These are phyloP conservation scores for Cisticola juncidis DNA, from an alignment of 2,113 vertebrate genomes.

Conservation along the genomic window DNA sequence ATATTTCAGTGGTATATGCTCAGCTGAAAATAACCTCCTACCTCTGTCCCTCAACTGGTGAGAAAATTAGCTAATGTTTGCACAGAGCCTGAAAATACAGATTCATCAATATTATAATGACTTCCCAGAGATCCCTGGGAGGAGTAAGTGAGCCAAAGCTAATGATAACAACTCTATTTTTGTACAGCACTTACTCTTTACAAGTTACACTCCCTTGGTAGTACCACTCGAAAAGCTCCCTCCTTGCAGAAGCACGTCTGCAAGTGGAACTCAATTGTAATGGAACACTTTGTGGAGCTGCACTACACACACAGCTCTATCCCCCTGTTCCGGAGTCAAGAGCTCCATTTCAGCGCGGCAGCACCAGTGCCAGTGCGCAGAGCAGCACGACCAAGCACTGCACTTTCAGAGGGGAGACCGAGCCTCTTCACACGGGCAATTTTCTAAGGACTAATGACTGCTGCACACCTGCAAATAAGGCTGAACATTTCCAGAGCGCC, in stretches of 20 bases:
- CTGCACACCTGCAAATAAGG: neutral
- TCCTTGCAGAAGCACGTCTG: neutral
- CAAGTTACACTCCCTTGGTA: neutral
- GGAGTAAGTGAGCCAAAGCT: conserved; percentile 9
- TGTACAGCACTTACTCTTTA: neutral
- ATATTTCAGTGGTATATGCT: neutral
- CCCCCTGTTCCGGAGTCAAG: neutral
- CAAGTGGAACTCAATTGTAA: neutral
- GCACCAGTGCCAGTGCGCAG: neutral
- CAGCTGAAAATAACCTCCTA: conserved; percentile 41
- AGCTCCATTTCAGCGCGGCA: neutral
- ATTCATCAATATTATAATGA: conserved; percentile 34
- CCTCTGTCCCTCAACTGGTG: neutral
- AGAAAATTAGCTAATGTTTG: conserved; percentile 3
- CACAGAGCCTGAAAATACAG: neutral
- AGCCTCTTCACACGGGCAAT: neutral
- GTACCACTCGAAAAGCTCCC: neutral
- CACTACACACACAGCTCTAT: neutral
- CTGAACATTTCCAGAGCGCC: neutral
- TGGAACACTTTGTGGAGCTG: neutral
- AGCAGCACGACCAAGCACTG: neutral
- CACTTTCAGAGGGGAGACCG: neutral
- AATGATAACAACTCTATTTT: conserved; percentile 36
- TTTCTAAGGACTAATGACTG: neutral
- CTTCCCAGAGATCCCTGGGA: conserved; percentile 36